Conservation (phyloP, 2,888 invertebrate species). For the Dorcus parallelipipedus region DNA sequence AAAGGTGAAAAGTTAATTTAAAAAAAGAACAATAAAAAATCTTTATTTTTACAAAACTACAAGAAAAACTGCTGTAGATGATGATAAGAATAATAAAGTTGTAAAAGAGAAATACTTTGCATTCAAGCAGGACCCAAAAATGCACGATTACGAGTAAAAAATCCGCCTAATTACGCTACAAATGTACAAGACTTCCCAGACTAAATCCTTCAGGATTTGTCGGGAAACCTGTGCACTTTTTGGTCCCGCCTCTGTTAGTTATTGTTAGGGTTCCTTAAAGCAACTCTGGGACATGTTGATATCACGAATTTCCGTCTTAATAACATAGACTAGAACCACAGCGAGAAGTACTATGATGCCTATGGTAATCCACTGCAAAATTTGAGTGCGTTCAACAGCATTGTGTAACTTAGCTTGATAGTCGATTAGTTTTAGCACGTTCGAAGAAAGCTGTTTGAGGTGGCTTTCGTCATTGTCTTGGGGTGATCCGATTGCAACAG, state of each 20-base stretch:
- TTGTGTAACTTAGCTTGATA: slow-evolving; percentile 50
- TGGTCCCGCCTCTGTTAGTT: slow-evolving; percentile 35
- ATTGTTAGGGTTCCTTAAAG: slow-evolving; percentile 37
- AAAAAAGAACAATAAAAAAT: slow-evolving; percentile 6
- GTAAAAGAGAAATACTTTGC: neutral
- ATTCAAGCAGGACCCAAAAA: slow-evolving; percentile 13
- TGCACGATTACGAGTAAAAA: slow-evolving; percentile 11
- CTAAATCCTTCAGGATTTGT: slow-evolving; percentile 30
- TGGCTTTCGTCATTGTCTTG: slow-evolving; percentile 30
- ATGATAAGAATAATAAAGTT: slow-evolving; percentile 2
- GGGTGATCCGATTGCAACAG: slow-evolving; percentile 14
- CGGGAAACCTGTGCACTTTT: slow-evolving; percentile 16
- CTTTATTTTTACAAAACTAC: neutral
- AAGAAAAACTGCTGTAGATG: neutral
- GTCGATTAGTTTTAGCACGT: slow-evolving; percentile 46
- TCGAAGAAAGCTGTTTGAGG: slow-evolving; percentile 35
- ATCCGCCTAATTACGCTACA: slow-evolving; percentile 3
- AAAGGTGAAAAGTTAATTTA: slow-evolving; percentile 1
- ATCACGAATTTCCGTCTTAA: slow-evolving; percentile 12
- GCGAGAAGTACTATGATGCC: slow-evolving; percentile 37
- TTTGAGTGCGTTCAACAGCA: slow-evolving; percentile 51
- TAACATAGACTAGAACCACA: slow-evolving; percentile 9
- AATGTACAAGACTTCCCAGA: slow-evolving; percentile 26
- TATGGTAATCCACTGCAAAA: slow-evolving; percentile 53
- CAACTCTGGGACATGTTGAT: slow-evolving; percentile 20